These are phyloP conservation scores for Acrossocheilus fasciatus DNA, from an alignment of 2,797 vertebrate genomes.

Conservation along the genomic window DNA sequence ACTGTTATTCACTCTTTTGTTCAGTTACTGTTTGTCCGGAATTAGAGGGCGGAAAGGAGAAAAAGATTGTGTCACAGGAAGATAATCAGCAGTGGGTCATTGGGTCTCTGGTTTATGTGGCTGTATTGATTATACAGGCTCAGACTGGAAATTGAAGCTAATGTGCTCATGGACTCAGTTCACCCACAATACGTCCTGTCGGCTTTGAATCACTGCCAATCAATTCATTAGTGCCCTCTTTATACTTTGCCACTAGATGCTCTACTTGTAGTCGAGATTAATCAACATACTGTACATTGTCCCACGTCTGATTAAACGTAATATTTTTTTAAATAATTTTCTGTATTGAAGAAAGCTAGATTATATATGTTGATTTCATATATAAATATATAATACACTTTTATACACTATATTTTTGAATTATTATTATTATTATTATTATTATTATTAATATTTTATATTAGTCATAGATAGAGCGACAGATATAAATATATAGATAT, in stretches of 20 bases:
- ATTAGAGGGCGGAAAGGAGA: background rate
- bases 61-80: background rate
- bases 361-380: background rate
- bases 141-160: conserved; percentile 35
- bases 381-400: background rate
- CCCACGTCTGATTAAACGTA: background rate
- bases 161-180: conserved; percentile 42
- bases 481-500: no score
- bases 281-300: background rate
- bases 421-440: no score
- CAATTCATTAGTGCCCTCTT: conserved; percentile 22
- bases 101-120: conserved; percentile 41
- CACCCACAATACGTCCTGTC: conserved; percentile 1
- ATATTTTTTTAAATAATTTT: background rate
- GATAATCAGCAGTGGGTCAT: conserved; percentile 23
- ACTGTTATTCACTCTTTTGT: background rate
- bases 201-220: background rate
- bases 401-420: no score
- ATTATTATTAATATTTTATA: no score
- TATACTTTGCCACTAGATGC: conserved; percentile 7
- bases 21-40: background rate
- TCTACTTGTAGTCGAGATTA: background rate
- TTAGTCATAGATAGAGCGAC: no score
- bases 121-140: conserved; percentile 49
- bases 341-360: background rate